Base-by-base conservation (phyloP, 2,888 invertebrate genomes). In the Tetramorium bicarinatum region DNA sequence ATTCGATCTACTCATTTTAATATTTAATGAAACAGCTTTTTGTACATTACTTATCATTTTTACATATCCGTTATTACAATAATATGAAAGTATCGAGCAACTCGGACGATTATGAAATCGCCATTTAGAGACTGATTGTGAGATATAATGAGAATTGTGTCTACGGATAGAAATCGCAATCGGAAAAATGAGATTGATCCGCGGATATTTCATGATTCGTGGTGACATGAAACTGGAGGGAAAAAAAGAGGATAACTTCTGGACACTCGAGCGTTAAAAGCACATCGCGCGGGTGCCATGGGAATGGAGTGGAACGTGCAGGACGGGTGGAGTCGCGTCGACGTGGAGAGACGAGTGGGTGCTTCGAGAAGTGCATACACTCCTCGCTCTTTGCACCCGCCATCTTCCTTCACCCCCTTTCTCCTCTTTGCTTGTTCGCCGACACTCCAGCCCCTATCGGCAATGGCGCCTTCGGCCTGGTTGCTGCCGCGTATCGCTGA, bases 211-310 rank as follows among this genome's bases (percentile, higher is more conserved):
- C 38, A 18, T 54, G 86, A 61, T 59, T 80, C 77, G 69, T 66
- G 85, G 85, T 85, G 81, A 74, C 52, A 72, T 82, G 66, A 80
- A 87, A 86, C 83, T 83, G 84, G 87, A 83, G 85, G 79, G 13
- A n/a, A 25, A 41, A 21, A 54, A 29, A 11, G 34, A 18, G 88
- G 90, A 88, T 84, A 89, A 74, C 21, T 79, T 85, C 66, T 86
- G 88, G 90, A 87, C 83, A 90, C 87, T 91, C 83, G 88, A 90
- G 87, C 87, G 89, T 88, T 90, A 90, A 90, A 90, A 89, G 90
- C 89, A 87, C 88, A 87, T 88, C 49, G 79, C 82, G 87, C 87
- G 80, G 84, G 76, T 88, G 86, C 85, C 82, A 85, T 84, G 85
- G 47, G 81, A 85, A 82, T 83, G 74, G 77, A 64, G 29, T 71